phyloP scores from a whole-genome alignment of 2,113 vertebrate species.

The Balaeniceps rex region DNA sequence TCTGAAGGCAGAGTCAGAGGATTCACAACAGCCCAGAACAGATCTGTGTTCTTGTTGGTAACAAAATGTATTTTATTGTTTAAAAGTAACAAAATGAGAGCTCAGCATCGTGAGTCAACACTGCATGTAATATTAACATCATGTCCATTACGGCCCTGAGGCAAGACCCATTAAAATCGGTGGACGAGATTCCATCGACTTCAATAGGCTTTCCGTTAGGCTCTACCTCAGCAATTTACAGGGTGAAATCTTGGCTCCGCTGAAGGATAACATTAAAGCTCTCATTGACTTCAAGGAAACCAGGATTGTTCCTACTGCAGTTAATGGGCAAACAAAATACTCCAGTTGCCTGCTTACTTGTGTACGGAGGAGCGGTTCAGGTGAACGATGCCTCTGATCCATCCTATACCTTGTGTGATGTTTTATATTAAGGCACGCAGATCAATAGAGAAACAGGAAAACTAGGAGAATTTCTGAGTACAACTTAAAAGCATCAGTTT shows the following conservation, averaged over 20 bases:
- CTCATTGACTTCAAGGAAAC: neutral
- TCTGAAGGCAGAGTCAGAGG: neutral
- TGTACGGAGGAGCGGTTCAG: neutral
- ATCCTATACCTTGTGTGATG: neutral
- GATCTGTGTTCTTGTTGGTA: neutral
- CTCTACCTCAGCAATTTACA: neutral
- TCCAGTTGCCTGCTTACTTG: neutral
- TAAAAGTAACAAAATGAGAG: neutral
- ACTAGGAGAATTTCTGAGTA: neutral
- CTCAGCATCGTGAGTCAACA: neutral
- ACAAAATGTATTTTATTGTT: neutral
- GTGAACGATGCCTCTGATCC: neutral
- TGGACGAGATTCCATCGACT: neutral
- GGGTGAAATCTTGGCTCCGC: neutral
- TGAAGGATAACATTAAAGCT: neutral
- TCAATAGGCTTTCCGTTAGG: neutral
- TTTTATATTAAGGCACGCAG: neutral
- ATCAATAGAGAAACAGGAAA: neutral
- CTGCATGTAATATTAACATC: neutral
- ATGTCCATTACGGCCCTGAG: neutral
- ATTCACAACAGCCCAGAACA: neutral
- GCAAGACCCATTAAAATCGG: neutral
- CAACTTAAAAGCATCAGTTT: neutral
- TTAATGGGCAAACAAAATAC: neutral
- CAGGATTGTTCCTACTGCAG: neutral